Conservation (phyloP, 35 echinoderm and acorn worm genomes). For the Lytechinus variegatus region DNA sequence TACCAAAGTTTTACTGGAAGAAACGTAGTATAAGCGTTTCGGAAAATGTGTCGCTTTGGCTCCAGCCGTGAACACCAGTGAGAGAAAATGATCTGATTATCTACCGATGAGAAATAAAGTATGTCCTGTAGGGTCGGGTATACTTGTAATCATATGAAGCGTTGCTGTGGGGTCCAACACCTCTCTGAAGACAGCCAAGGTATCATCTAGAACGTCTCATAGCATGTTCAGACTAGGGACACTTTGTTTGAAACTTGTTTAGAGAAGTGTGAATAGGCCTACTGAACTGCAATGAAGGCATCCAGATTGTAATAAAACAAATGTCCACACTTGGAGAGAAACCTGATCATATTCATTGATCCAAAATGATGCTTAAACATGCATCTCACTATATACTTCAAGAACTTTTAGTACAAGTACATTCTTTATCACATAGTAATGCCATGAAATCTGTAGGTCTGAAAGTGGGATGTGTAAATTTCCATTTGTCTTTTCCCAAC, state of each 20-base stretch:
- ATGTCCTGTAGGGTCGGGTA: neutral
- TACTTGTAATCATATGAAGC: neutral
- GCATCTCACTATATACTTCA: no score
- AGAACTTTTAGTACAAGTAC: no score
- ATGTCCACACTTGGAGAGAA: no score
- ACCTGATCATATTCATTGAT: no score
- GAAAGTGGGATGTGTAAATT: neutral
- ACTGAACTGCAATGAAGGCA: no score
- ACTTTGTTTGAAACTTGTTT: no score
- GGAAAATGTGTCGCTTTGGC: neutral
- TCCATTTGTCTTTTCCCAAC: neutral
- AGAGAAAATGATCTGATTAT: constrained; percentile 3
- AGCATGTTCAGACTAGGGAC: no score
- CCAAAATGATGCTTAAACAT: no score
- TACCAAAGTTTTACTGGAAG: neutral
- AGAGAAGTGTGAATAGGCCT: no score
- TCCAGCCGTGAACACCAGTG: neutral
- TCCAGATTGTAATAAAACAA: no score
- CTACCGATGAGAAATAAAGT: constrained; percentile 4
- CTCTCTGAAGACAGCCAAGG: neutral
- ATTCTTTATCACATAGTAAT: no score
- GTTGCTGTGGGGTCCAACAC: neutral
- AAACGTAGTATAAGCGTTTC: neutral
- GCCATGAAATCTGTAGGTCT: no score
- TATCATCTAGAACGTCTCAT: neutral